Evolutionary conservation across 2,797 vertebrate species (phyloP).

Genomic region (Oophaga sylvatica): DNA sequence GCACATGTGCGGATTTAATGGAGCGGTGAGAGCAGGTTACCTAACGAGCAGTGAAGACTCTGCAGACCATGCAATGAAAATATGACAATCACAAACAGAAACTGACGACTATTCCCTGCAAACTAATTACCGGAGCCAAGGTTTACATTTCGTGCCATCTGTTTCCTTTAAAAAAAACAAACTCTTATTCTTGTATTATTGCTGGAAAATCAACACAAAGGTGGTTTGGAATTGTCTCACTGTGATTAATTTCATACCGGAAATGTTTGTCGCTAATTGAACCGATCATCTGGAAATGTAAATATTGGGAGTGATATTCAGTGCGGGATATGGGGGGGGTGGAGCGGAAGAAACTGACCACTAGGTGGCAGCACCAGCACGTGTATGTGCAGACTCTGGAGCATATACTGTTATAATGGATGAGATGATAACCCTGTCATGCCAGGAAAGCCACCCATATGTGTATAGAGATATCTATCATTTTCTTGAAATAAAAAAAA

Average conservation of each 20-base stretch:
- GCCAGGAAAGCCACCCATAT: background rate
- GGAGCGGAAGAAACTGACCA: background rate
- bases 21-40: background rate
- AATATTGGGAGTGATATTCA: background rate
- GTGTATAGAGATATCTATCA: background rate
- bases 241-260: conserved; percentile 19
- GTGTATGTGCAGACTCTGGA: background rate
- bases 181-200: conserved; percentile 4
- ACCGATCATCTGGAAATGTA: conserved; percentile 35
- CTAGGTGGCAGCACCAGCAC: conserved; percentile 17
- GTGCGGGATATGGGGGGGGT: too few relatives aligned
- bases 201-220: conserved; percentile 24
- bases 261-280: conserved; percentile 18
- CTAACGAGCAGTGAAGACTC: background rate
- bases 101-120: background rate
- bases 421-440: background rate
- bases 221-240: background rate
- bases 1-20: background rate
- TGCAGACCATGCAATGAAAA: conserved; percentile 1
- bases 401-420: background rate
- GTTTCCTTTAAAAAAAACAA: background rate
- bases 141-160: conserved; percentile 22
- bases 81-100: background rate
- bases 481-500: too few relatives aligned
- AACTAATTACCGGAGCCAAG: background rate